A percentile compares a stretch with the other conserved stretches of the same genome.
Evolutionary conservation across 2,797 vertebrate species (phyloP).

Genomic region (Gadopsis bispinosus): DNA sequence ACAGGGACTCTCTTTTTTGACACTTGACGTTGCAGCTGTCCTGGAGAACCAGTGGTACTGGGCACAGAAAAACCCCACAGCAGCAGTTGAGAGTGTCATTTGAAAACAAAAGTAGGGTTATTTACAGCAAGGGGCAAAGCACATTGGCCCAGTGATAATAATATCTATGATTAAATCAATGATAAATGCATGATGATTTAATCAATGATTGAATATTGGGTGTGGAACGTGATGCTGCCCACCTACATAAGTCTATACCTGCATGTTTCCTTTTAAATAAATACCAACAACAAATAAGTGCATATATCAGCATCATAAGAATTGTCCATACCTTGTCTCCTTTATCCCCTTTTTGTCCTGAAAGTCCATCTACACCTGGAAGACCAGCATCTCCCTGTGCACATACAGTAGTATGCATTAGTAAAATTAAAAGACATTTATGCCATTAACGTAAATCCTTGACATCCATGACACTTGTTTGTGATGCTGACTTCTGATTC

Average conservation of each 20-base stretch:
- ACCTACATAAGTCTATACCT: neutral
- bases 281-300: slow-evolving; percentile 1
- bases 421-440: slow-evolving; percentile 2
- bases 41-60: slow-evolving; percentile 12
- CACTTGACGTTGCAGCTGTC: slow-evolving; percentile 43
- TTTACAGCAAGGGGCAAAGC: slow-evolving; percentile 28
- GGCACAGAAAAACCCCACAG: slow-evolving; percentile 21
- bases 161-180: slow-evolving; percentile 20
- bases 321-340: slow-evolving; percentile 85
- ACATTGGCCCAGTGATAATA: neutral
- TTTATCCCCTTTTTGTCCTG: slow-evolving; percentile 87
- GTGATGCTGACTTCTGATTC: neutral
- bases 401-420: slow-evolving; percentile 42
- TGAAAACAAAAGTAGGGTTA: slow-evolving; percentile 14
- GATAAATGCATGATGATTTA: slow-evolving; percentile 18
- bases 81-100: slow-evolving; percentile 7
- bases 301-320: slow-evolving; percentile 18
- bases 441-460: neutral
- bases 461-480: neutral
- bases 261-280: slow-evolving; percentile 1
- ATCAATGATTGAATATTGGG: neutral
- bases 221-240: neutral
- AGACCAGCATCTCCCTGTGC: slow-evolving; percentile 88
- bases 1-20: slow-evolving; percentile 23
- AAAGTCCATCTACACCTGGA: slow-evolving; percentile 83